These are phyloP conservation scores for Drosophila baimaii DNA, from an alignment of 1,140 invertebrate genomes.

Conservation along the genomic window DNA sequence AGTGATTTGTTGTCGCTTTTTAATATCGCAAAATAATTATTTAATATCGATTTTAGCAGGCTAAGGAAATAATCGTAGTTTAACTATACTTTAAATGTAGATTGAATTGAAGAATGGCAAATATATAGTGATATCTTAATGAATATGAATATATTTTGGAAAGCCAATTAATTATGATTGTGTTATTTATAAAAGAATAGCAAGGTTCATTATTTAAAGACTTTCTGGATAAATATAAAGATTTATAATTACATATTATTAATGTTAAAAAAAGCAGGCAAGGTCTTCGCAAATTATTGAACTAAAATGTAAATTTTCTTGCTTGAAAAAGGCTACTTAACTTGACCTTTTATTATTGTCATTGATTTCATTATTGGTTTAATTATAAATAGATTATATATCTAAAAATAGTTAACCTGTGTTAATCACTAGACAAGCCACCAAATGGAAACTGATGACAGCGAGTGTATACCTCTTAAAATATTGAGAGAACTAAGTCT, in stretches of 20 bases:
- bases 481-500: neutral
- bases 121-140: neutral
- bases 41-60: slow-evolving; percentile 2
- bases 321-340: neutral
- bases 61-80: neutral
- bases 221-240: too few species aligned
- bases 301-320: neutral
- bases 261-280: too few species aligned
- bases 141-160: neutral
- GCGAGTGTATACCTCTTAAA: neutral
- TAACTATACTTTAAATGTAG: neutral
- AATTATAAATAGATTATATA: slow-evolving; percentile 14
- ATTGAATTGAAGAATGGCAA: too few species aligned
- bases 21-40: slow-evolving; percentile 6
- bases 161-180: neutral
- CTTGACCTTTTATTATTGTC: neutral
- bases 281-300: neutral
- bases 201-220: too few species aligned
- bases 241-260: too few species aligned
- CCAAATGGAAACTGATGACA: neutral
- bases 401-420: neutral
- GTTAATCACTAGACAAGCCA: neutral
- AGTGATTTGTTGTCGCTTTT: slow-evolving; percentile 35
- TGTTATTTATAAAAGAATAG: too few species aligned
- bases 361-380: neutral